Percentiles rank a stretch among this genome's conserved stretches.
These are phyloP conservation scores for Ectropis grisescens DNA, from an alignment of 1,140 invertebrate species.

Conservation along the genomic window DNA sequence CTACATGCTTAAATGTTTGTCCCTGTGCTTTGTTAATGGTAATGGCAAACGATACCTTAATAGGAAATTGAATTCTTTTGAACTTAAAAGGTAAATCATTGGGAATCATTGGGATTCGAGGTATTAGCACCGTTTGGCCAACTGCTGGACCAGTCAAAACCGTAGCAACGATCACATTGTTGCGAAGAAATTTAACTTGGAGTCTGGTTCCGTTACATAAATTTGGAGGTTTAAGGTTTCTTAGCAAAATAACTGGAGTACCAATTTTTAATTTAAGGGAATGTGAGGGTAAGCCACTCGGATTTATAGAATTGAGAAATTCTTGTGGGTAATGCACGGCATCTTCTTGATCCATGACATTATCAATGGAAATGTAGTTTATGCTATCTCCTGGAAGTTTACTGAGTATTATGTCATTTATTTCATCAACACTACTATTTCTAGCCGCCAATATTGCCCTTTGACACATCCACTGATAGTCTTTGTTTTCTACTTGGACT, in stretches of 20 bases:
- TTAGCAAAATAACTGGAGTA: constrained; percentile 16
- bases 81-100: constrained; percentile 15
- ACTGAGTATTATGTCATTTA: constrained; percentile 10
- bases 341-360: constrained; percentile 17
- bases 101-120: constrained; percentile 17
- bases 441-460: constrained; percentile 30
- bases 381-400: constrained; percentile 14
- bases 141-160: no score
- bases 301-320: constrained; percentile 17
- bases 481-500: constrained; percentile 12
- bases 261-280: constrained; percentile 18
- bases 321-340: constrained; percentile 17
- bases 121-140: constrained; percentile 11
- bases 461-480: constrained; percentile 28
- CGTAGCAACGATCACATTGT: no score
- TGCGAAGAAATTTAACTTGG: constrained; percentile 15
- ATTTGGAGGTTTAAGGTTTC: constrained; percentile 20
- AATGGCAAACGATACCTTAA: constrained; percentile 15
- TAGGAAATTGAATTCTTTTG: constrained; percentile 15
- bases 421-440: constrained; percentile 18
- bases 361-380: constrained; percentile 17
- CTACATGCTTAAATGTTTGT: no score
- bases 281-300: constrained; percentile 14
- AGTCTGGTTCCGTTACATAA: constrained; percentile 20
- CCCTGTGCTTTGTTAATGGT: no score